These are phyloP conservation scores for Lepus townsendii DNA, from an alignment of 2,797 vertebrate genomes.

Conservation along the genomic window DNA sequence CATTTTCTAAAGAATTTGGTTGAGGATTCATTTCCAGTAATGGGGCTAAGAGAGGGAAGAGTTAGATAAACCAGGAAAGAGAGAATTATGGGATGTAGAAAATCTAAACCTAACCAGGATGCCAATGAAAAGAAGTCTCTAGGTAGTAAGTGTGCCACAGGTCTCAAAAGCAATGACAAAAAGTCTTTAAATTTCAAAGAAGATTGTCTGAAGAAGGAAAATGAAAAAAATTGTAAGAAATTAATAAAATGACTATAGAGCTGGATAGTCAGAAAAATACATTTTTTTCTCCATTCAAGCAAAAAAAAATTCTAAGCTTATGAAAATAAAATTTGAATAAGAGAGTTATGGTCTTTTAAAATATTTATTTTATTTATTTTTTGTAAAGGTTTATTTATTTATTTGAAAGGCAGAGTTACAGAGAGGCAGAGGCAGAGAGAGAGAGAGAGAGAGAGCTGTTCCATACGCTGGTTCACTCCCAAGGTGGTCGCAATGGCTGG, in stretches of 20 bases:
- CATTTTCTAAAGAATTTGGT: slow-evolving; percentile 40
- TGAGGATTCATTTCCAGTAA: no score
- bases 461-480: no score
- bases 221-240: not conserved
- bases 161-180: slow-evolving; percentile 4
- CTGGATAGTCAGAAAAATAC: not conserved
- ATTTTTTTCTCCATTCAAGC: not conserved
- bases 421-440: no score
- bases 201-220: slow-evolving; percentile 7
- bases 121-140: not conserved
- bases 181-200: not conserved
- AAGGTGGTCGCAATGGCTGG: no score
- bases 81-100: not conserved
- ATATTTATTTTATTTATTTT: no score
- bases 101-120: not conserved
- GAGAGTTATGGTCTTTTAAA: not conserved
- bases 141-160: not conserved
- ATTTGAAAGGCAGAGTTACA: no score
- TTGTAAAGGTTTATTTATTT: no score
- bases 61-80: not conserved
- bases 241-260: not conserved
- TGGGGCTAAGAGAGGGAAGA: fast-evolving
- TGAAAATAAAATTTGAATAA: not conserved
- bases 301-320: not conserved
- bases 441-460: no score